Conservation (phyloP, 2,113 vertebrate species). For the Pachycephala philippinensis region DNA sequence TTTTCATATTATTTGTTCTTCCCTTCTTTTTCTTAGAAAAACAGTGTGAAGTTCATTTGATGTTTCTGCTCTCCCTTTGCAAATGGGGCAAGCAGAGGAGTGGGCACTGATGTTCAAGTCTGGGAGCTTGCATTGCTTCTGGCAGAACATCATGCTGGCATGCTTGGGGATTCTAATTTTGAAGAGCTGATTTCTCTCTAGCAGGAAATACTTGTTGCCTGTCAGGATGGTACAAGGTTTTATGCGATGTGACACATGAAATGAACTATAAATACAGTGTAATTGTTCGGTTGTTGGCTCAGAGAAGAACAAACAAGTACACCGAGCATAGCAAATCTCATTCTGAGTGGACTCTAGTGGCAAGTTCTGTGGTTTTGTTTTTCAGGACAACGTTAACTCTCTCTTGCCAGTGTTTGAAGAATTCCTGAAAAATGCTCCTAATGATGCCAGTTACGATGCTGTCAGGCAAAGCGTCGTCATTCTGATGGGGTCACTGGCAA, state of each 20-base stretch:
- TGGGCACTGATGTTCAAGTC: neutral
- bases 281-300: constrained; percentile 34
- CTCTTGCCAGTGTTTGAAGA: constrained; percentile 97
- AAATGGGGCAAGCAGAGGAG: neutral
- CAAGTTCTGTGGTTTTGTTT: constrained; percentile 53
- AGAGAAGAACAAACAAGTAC: constrained; percentile 44
- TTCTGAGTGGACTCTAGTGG: constrained; percentile 30
- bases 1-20: neutral
- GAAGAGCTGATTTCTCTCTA: neutral
- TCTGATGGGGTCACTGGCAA: constrained; percentile 97
- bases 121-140: neutral
- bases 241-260: constrained; percentile 25
- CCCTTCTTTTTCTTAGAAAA: neutral
- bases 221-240: neutral
- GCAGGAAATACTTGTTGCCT: constrained; percentile 14
- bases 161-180: neutral
- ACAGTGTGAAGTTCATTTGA: neutral
- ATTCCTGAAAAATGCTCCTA: constrained; percentile 93
- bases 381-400: constrained; percentile 92
- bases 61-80: neutral
- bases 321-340: constrained; percentile 30
- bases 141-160: neutral
- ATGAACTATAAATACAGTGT: constrained; percentile 33
- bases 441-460: constrained; percentile 94
- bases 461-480: constrained; percentile 98